These are phyloP conservation scores for Diploptera punctata DNA, from an alignment of 2,888 invertebrate genomes.

Conservation along the genomic window DNA sequence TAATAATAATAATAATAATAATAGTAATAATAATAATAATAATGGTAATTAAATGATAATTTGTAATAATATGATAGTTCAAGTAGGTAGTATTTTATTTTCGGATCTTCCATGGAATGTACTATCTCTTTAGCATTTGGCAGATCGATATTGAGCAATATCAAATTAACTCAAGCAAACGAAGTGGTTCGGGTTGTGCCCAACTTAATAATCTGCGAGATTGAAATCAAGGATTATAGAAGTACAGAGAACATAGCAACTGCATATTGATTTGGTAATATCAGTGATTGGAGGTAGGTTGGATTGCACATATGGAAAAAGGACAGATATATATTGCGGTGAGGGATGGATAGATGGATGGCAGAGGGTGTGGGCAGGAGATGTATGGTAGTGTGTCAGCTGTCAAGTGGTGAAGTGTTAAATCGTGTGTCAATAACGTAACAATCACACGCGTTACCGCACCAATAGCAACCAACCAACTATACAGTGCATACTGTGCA, in stretches of 20 bases:
- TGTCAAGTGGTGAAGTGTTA: conserved; percentile 42
- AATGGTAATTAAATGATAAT: too few relatives aligned
- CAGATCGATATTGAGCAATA: background rate
- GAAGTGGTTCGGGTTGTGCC: too few relatives aligned
- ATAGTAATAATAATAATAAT: too few relatives aligned
- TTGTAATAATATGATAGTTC: too few relatives aligned
- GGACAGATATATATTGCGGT: conserved; percentile 10
- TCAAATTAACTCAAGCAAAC: conserved; percentile 14
- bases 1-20: too few relatives aligned
- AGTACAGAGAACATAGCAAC: background rate
- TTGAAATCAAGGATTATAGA: background rate
- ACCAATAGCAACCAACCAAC: conserved; percentile 34
- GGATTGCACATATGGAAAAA: background rate
- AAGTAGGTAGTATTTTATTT: too few relatives aligned
- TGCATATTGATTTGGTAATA: conserved; percentile 22
- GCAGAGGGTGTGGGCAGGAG: conserved; percentile 10
- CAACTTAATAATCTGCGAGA: background rate
- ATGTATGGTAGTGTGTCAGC: conserved; percentile 37
- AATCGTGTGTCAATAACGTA: conserved; percentile 43
- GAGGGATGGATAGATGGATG: conserved; percentile 1
- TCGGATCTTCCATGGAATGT: too few relatives aligned
- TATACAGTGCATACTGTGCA: conserved; percentile 26
- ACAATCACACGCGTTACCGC: conserved; percentile 41
- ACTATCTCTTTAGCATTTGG: too few relatives aligned
- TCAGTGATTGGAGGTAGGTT: conserved; percentile 19